Percentiles rank a stretch among this genome's conserved stretches.
Conservation (phyloP, 2,888 invertebrate genomes). For the Helleia helle region DNA sequence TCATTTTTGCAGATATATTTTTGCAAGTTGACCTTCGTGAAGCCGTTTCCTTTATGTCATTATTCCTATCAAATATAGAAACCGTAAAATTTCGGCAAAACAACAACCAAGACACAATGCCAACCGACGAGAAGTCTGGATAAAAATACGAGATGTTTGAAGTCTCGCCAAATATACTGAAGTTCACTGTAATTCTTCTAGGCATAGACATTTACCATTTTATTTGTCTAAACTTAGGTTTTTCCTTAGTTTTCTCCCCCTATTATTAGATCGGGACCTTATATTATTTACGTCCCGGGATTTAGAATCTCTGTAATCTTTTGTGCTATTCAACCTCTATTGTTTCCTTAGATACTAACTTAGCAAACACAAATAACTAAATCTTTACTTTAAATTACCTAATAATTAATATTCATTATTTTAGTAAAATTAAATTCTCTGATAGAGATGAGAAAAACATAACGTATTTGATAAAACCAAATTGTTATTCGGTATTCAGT, state of each 20-base stretch:
- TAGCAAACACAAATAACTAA: too few relatives aligned
- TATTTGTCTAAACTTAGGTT: too few relatives aligned
- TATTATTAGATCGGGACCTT: too few relatives aligned
- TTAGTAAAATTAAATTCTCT: background rate
- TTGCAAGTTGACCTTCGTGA: background rate
- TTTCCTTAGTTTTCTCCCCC: constrained; percentile 15
- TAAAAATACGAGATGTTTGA: constrained; percentile 59
- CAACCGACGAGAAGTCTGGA: constrained; percentile 26
- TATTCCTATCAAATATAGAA: constrained; percentile 14
- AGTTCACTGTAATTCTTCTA: constrained; percentile 25
- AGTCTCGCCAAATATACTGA: constrained; percentile 48
- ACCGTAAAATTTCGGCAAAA: constrained; percentile 22
- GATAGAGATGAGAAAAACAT: too few relatives aligned
- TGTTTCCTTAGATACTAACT: too few relatives aligned
- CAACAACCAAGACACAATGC: constrained; percentile 26
- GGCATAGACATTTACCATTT: too few relatives aligned
- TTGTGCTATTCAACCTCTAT: too few relatives aligned
- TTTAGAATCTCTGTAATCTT: too few relatives aligned
- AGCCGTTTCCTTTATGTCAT: constrained; percentile 1
- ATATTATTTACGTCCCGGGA: too few relatives aligned
- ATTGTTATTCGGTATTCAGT: background rate
- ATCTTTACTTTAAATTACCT: background rate
- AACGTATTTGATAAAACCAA: background rate
- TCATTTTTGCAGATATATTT: too few relatives aligned
- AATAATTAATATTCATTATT: too few relatives aligned